These are phyloP conservation scores for Drosophila ironensis DNA, from an alignment of 1,140 invertebrate genomes.

Conservation along the genomic window DNA sequence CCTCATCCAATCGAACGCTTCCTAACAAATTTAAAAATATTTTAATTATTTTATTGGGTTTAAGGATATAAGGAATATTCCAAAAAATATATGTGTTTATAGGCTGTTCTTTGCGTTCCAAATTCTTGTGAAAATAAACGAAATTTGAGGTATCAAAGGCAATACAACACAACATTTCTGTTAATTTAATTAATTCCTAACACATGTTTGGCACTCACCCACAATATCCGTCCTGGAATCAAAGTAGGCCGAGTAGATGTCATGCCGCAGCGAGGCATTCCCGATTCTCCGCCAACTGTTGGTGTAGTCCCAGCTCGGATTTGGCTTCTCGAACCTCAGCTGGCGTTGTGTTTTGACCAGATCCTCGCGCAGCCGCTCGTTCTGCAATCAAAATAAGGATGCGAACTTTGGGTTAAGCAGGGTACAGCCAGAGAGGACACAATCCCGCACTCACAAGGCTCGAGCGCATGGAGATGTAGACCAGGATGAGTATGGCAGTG, in stretches of 20 bases:
- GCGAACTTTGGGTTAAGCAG: neutral
- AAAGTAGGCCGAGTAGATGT: conserved; percentile 77
- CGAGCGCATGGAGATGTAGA: conserved; percentile 74
- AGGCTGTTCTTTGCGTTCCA: too few relatives aligned
- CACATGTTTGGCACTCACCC: conserved; percentile 31
- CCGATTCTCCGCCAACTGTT: conserved; percentile 76
- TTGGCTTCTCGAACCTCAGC: conserved; percentile 56
- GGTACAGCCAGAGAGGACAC: neutral
- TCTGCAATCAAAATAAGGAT: conserved; percentile 30
- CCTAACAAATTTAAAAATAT: conserved; percentile 16
- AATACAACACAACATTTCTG: too few relatives aligned
- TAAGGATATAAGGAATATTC: too few relatives aligned
- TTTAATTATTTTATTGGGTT: neutral
- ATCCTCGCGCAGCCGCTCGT: conserved; percentile 67
- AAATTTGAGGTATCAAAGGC: too few relatives aligned
- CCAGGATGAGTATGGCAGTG: conserved; percentile 60
- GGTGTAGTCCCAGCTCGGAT: conserved; percentile 67
- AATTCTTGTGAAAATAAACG: neutral
- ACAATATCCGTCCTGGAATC: conserved; percentile 68
- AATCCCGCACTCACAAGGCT: conserved; percentile 63
- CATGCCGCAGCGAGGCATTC: conserved; percentile 46
- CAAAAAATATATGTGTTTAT: too few relatives aligned
- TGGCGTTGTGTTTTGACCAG: conserved; percentile 52
- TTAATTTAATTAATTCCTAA: too few relatives aligned
- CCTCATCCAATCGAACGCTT: conserved; percentile 44